phyloP scores from a whole-genome alignment of 1,140 invertebrate genomes.

The Palaemon carinicauda region DNA sequence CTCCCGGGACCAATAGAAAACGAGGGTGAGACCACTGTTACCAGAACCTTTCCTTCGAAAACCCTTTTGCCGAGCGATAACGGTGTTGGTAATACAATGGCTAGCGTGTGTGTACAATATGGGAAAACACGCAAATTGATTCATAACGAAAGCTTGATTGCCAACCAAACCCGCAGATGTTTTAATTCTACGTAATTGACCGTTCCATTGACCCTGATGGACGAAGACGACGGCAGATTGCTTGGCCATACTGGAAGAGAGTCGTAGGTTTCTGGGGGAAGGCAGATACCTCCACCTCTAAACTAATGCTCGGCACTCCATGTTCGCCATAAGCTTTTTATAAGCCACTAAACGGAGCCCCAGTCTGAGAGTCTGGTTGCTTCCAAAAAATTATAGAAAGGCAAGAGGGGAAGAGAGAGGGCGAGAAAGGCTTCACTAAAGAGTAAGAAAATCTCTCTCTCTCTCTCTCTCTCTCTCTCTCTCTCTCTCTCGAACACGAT shows the following conservation, averaged over 20 bases:
- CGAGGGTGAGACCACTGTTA: slow-evolving; percentile 50
- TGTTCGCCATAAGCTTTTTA: slow-evolving; percentile 10
- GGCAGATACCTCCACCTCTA: slow-evolving; percentile 37
- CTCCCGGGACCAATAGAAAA: slow-evolving; percentile 54
- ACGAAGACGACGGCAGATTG: too few relatives aligned
- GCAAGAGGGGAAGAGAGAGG: not conserved
- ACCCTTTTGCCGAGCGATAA: not conserved
- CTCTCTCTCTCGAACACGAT: not conserved
- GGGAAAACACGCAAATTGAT: too few relatives aligned
- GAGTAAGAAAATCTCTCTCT: not conserved
- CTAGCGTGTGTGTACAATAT: too few relatives aligned
- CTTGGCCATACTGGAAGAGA: not conserved
- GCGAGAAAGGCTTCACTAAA: not conserved
- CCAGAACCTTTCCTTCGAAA: slow-evolving; percentile 9
- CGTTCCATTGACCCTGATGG: too few relatives aligned
- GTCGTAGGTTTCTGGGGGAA: slow-evolving; percentile 31
- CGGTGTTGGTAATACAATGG: not conserved
- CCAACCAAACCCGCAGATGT: too few relatives aligned
- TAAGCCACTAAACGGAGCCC: not conserved
- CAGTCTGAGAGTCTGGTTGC: too few relatives aligned
- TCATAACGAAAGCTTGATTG: too few relatives aligned
- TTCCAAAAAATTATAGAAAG: not conserved
- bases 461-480: too few relatives aligned
- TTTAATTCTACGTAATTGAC: too few relatives aligned
- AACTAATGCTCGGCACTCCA: slow-evolving; percentile 45